Evolutionary conservation across 2,888 invertebrate genomes (phyloP), one percentile per base, ranked within the genome.

Genomic region (Prosapia bicincta): DNA sequence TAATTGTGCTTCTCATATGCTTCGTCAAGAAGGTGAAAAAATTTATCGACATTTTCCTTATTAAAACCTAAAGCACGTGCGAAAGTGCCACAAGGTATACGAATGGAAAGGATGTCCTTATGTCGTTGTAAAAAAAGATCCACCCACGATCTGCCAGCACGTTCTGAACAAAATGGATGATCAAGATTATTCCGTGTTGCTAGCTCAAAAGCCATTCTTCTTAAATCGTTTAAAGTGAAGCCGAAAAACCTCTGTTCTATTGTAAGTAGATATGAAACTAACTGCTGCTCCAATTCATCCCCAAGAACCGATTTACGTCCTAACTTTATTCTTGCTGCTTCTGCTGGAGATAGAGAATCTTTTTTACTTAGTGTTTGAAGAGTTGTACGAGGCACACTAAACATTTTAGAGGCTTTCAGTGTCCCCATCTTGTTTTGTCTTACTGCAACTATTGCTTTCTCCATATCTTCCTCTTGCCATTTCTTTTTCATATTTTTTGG

Each of bases 1-100:
- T 79, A 10, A 78, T 76, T 38, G 80, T 72, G 26, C 81, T 78
- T 26, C 78, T 66, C 76, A 80, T 78, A 67, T 79, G 78, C 24
- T 30, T 20, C 28, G 23, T 74, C 76, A 0, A 74, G 30, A 15
- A 77, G 15, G 10, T 74, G 28, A 24, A 76, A 73, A 66, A 77
- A 76, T 15, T 15, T 38, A 65, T 67, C n/a, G 20, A 76, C 26
- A 65, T 72, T 72, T 54, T 74, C 73, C 28, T 67, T 67, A 26
- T 74, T 78, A 66, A 80, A 80, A 9, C 72, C 74, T 30, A 71
- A 54, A 15, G 74, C 69, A 7, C 78, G 66, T 30, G 76, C 67
- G 69, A 71, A 66, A 20, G 75, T 74, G 9, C 69, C 69, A 66
- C 25, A 24, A 25, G 79, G 79, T 75, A 69, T 74, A 25, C 77